Conservation (phyloP, 2,888 invertebrate species). For the Argyresthia goedartella region DNA sequence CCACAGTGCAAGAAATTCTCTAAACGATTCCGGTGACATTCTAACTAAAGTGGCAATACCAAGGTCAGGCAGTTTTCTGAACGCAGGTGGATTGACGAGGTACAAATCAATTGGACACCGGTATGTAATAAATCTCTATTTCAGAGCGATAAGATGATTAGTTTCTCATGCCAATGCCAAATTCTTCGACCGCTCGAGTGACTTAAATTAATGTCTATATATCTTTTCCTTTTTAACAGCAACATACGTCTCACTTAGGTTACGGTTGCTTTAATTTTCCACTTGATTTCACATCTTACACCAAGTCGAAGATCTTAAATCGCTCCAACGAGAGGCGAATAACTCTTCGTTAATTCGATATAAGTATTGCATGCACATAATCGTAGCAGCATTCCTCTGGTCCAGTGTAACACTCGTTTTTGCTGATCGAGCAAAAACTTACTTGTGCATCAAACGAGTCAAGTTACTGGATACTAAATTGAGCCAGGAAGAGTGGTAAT, state of each 20-base stretch:
- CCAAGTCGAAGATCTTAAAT: slow-evolving; percentile 20
- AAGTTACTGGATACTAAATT: not conserved
- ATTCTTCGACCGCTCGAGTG: slow-evolving; percentile 23
- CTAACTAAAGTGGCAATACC: slow-evolving; percentile 89
- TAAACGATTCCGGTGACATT: slow-evolving; percentile 80
- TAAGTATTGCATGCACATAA: slow-evolving; percentile 50
- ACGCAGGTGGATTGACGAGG: slow-evolving; percentile 81
- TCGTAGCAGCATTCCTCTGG: slow-evolving; percentile 49
- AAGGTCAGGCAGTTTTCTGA: slow-evolving; percentile 87
- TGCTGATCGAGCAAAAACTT: not conserved
- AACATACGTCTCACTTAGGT: slow-evolving; percentile 24
- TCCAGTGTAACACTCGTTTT: slow-evolving; percentile 17
- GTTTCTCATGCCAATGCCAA: not conserved
- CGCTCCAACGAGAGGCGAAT: slow-evolving; percentile 36
- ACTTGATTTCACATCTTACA: slow-evolving; percentile 27
- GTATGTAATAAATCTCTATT: slow-evolving; percentile 36
- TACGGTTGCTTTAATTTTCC: slow-evolving; percentile 22
- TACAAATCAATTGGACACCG: slow-evolving; percentile 80
- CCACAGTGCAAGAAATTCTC: slow-evolving; percentile 58
- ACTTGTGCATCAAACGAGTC: not conserved
- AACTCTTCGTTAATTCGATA: slow-evolving; percentile 36
- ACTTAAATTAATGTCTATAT: slow-evolving; percentile 6
- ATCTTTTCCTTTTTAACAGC: slow-evolving; percentile 31
- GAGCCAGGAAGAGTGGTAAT: too few species aligned
- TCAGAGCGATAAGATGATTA: not conserved